Evolutionary conservation across 2,113 vertebrate species (phyloP).

Genomic region (Alosa alosa): DNA sequence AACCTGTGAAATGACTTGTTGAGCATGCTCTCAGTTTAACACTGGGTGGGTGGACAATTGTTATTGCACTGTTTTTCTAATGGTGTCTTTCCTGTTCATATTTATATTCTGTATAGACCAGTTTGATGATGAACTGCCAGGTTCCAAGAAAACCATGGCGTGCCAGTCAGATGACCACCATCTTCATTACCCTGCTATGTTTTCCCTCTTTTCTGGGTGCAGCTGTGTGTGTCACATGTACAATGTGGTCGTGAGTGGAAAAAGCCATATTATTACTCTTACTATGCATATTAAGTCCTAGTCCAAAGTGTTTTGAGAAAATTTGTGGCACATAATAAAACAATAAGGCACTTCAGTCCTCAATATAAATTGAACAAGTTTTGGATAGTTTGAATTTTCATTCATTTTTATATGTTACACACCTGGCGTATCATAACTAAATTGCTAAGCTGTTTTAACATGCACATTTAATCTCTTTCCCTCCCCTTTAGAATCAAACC

Average conservation of each 20-base stretch:
- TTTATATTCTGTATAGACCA: conserved; percentile 69
- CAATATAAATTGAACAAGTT: background rate
- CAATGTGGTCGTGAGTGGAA: conserved; percentile 88
- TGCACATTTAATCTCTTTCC: background rate
- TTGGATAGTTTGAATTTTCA: background rate
- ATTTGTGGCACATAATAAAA: too few species aligned
- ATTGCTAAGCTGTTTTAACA: background rate
- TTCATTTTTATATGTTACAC: background rate
- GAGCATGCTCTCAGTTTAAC: too few species aligned
- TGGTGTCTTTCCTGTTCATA: background rate
- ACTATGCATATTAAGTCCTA: background rate
- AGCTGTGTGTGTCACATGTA: conserved; percentile 81
- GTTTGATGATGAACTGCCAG: conserved; percentile 92
- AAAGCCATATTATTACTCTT: background rate
- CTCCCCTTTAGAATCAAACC: conserved; percentile 68
- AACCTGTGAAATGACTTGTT: too few species aligned
- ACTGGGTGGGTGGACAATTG: too few species aligned
- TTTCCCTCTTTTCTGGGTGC: conserved; percentile 90
- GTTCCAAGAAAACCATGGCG: conserved; percentile 85
- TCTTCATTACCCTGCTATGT: conserved; percentile 89
- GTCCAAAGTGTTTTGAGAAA: background rate
- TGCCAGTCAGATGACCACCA: conserved; percentile 86
- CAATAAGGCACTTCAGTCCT: too few species aligned
- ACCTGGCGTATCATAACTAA: background rate
- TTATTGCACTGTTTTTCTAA: background rate